These are phyloP conservation scores for Hippasteria phrygiana DNA, from an alignment of 53 echinoderm and acorn worm species.

Conservation along the genomic window DNA sequence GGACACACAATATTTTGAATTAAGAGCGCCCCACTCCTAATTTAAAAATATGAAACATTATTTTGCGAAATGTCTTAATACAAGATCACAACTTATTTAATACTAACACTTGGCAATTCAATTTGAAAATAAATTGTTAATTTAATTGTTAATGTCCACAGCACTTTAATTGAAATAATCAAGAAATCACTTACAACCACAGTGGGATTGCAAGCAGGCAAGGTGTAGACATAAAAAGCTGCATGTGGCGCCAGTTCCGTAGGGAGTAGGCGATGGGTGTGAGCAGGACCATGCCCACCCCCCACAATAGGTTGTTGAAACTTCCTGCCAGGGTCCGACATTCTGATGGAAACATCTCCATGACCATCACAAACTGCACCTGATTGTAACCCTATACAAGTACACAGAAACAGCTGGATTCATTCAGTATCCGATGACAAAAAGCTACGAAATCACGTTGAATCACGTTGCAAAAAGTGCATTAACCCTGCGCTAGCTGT, in stretches of 20 bases:
- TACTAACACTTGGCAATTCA: too few species aligned
- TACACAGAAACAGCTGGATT: too few species aligned
- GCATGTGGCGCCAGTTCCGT: conserved; percentile 57
- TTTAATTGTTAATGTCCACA: not conserved
- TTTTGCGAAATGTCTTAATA: too few species aligned
- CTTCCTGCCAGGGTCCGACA: conserved; percentile 51
- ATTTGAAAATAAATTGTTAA: not conserved
- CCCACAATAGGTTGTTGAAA: conserved; percentile 50
- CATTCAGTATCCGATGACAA: too few species aligned
- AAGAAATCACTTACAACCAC: conserved; percentile 60
- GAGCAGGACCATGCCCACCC: conserved; percentile 1
- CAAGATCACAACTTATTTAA: too few species aligned
- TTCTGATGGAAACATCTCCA: conserved; percentile 67
- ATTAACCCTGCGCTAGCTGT: too few species aligned
- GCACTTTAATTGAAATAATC: not conserved
- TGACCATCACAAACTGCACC: conserved; percentile 22
- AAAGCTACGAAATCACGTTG: too few species aligned
- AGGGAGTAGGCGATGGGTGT: conserved; percentile 46
- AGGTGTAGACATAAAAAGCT: conserved; percentile 42
- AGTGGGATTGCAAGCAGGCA: conserved; percentile 35
- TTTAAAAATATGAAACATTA: too few species aligned
- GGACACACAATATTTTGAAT: too few species aligned
- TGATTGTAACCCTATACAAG: conserved; percentile 41
- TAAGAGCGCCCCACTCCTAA: too few species aligned
- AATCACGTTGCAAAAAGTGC: too few species aligned